A percentile compares a stretch with the other conserved stretches of the same genome.
Conservation (phyloP, 2,113 vertebrate species). For the Sturnus vulgaris region DNA sequence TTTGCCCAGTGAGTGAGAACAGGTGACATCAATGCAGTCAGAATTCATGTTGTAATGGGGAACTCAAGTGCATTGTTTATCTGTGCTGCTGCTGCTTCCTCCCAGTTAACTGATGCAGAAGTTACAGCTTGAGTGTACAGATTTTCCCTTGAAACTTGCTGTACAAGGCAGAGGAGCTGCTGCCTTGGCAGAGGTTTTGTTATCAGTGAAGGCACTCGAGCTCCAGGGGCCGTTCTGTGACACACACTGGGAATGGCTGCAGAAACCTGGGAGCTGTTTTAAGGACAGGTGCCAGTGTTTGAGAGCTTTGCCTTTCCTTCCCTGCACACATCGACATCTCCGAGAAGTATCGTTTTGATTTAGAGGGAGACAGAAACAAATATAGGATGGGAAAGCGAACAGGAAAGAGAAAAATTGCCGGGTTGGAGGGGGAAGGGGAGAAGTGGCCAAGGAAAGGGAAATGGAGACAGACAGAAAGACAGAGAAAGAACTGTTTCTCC, state of each 20-base stretch:
- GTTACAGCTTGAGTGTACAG: not conserved
- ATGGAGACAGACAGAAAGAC: constrained; percentile 34
- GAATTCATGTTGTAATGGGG: not conserved
- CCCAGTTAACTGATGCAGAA: not conserved
- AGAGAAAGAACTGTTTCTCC: constrained; percentile 67
- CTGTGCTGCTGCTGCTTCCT: not conserved
- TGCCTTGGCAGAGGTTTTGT: not conserved
- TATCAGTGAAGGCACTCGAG: not conserved
- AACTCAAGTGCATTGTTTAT: not conserved
- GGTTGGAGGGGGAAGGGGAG: not conserved
- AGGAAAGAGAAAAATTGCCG: not conserved
- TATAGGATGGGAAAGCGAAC: not conserved
- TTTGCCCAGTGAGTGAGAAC: not conserved
- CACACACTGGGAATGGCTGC: not conserved
- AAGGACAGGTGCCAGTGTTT: not conserved
- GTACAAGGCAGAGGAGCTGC: too few species aligned
- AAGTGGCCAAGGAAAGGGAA: constrained; percentile 45
- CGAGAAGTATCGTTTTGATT: not conserved
- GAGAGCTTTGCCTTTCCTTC: not conserved
- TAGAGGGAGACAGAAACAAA: not conserved
- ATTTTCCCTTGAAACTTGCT: not conserved
- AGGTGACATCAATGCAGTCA: not conserved
- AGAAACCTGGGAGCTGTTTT: not conserved
- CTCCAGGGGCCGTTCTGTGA: not conserved
- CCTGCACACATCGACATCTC: not conserved